Conservation (phyloP, 2,113 vertebrate genomes). For the Lucifuga dentata region DNA sequence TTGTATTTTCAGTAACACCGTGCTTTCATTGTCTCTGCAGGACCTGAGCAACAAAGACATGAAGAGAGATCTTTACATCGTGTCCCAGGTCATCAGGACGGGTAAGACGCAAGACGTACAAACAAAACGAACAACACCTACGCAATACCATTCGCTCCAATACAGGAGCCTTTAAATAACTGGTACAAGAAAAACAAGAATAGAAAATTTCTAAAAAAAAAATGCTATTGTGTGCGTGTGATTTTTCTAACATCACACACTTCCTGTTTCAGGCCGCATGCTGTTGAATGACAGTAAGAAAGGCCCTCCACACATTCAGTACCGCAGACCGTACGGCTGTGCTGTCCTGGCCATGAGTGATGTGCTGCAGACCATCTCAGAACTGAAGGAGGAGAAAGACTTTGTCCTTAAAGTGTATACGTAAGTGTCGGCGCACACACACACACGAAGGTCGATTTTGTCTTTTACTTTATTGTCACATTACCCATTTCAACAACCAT, state of each 20-base stretch:
- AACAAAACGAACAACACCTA: neutral
- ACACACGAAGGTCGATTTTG: neutral
- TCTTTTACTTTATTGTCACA: too few relatives aligned
- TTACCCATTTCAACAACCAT: neutral
- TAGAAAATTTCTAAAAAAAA: too few relatives aligned
- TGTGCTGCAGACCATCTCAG: slow-evolving; percentile 92
- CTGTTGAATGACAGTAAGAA: slow-evolving; percentile 97
- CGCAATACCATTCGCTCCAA: neutral
- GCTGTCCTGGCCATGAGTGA: slow-evolving; percentile 94
- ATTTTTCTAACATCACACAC: neutral
- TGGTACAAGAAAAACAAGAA: too few relatives aligned
- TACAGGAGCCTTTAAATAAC: too few relatives aligned
- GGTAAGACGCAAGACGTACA: slow-evolving; percentile 78
- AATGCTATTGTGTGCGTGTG: too few relatives aligned
- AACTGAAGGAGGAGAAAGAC: slow-evolving; percentile 97
- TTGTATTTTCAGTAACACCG: too few relatives aligned
- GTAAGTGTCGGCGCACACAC: slow-evolving; percentile 81
- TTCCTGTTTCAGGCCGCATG: slow-evolving; percentile 88
- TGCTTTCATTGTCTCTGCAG: slow-evolving; percentile 78
- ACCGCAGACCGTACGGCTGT: slow-evolving; percentile 94
- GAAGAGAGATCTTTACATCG: slow-evolving; percentile 97
- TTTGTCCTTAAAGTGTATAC: slow-evolving; percentile 99
- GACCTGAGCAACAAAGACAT: slow-evolving; percentile 99
- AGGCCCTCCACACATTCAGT: slow-evolving; percentile 91
- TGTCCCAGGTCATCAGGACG: slow-evolving; percentile 96